These are phyloP conservation scores for Nothoprocta pentlandii DNA, from an alignment of 2,113 vertebrate genomes.

Conservation along the genomic window DNA sequence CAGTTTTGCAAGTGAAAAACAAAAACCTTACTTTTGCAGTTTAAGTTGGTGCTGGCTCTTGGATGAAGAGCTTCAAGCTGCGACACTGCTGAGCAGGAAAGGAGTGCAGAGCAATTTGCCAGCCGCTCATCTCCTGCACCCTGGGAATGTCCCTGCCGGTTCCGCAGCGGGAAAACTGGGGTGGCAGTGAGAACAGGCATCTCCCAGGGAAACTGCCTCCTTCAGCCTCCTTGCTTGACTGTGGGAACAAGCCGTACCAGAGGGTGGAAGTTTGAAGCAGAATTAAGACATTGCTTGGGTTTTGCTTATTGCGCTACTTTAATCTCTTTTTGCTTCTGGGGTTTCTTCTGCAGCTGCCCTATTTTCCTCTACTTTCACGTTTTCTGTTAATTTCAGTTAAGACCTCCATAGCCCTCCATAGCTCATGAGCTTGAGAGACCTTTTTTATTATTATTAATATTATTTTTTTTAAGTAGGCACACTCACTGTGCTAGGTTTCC, in stretches of 20 bases:
- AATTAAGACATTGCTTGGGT: slow-evolving; percentile 20
- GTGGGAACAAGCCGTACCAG: neutral
- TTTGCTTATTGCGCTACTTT: slow-evolving; percentile 45
- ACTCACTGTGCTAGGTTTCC: neutral
- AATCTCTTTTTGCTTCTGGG: slow-evolving; percentile 43
- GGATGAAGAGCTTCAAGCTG: neutral
- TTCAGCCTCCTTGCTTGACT: slow-evolving; percentile 15
- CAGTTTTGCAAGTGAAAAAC: neutral
- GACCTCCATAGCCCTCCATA: slow-evolving; percentile 10
- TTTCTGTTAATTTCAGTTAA: slow-evolving; percentile 53
- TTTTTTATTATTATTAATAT: slow-evolving; percentile 3
- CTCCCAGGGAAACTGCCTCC: neutral
- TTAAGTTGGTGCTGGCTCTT: neutral
- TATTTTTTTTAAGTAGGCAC: slow-evolving; percentile 3
- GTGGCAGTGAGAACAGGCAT: neutral
- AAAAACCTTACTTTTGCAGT: neutral
- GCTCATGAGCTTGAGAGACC: neutral
- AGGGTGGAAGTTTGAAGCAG: slow-evolving; percentile 18
- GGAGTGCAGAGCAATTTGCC: neutral
- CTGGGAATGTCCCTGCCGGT: neutral
- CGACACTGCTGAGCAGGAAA: neutral
- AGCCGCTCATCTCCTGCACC: rapidly evolving
- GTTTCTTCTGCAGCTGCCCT: slow-evolving; percentile 49
- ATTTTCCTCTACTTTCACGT: slow-evolving; percentile 49
- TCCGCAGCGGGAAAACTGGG: neutral